Conservation (phyloP, 2,888 invertebrate species). For the Epinotia demarniana region DNA sequence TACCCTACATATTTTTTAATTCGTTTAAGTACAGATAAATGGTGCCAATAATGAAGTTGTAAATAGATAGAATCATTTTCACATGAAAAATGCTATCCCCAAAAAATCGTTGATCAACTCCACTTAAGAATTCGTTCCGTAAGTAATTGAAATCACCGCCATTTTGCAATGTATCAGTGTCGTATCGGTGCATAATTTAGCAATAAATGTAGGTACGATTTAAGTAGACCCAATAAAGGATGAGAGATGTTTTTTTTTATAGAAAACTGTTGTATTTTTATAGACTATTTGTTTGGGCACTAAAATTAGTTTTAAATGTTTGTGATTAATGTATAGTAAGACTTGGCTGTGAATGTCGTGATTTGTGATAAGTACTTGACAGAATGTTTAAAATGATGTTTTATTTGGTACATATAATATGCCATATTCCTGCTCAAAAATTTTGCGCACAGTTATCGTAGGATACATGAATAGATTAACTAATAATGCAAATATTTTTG, state of each 20-base stretch:
- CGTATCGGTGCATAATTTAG: background rate
- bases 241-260: background rate
- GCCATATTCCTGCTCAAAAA: background rate
- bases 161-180: background rate
- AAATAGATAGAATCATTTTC: too few relatives aligned
- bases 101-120: background rate
- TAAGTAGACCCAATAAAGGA: background rate
- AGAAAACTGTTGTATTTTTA: background rate
- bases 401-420: background rate
- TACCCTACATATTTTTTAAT: too few relatives aligned
- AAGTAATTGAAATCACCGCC: background rate
- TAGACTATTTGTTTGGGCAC: background rate
- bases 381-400: background rate
- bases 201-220: background rate
- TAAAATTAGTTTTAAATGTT: constrained; percentile 2
- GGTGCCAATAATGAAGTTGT: too few relatives aligned
- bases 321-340: background rate
- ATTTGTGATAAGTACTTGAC: background rate
- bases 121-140: background rate
- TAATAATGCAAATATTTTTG: background rate
- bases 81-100: too few relatives aligned
- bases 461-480: background rate
- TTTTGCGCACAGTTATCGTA: background rate
- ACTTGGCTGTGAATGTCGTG: constrained; percentile 15
- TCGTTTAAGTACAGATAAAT: too few relatives aligned